Evolutionary conservation across 2,888 invertebrate genomes (phyloP), one percentile per base, ranked within the genome.

Genomic region (Melanchra persicariae): DNA sequence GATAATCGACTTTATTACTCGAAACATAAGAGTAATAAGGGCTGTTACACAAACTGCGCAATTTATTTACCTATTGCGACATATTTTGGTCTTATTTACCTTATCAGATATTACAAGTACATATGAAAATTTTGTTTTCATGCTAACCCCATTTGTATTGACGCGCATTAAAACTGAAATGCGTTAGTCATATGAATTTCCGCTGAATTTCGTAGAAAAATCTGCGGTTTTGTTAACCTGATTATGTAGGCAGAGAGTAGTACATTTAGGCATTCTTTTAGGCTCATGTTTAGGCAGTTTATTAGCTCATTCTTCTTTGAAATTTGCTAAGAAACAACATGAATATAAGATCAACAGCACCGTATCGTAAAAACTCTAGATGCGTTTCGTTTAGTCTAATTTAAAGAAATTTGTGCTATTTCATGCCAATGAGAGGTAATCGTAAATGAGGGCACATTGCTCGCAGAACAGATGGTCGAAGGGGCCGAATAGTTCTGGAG

Each of bases 31-130:
- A 61, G 67, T 64, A 52, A 47, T 51, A 73, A 82, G 74, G 82
- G 79, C 79, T 40, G 61, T 4, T 19, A 24, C 6, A 26, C 9
- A 61, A 62, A 80, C 65, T 79, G 69, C 79, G 79, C 80, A 82
- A 52, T 69, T 63, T 34, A 57, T 67, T 68, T 69, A 24, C 47
- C 51, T 7, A 3, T 30, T 30, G 3, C 30, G 30, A 2, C 5
- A 2, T 58, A 45, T 49, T 59, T 30, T 70, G 58, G 55, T 54
- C 30, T 68, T 68, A 74, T 59, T 58, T 26, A n/a, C 52, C 40
- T 84, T 83, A 85, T 84, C 84, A 67, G 82, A 83, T 75, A 74
- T 74, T 55, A 59, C 22, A n/a, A 40, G 63, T 66, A 67, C 22
- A 15, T 45, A 58, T 49, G 40, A 59, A 77, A 57, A 63, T 57